Base-by-base conservation (phyloP, 1,140 invertebrate species). In the Lordiphosa stackelbergi region DNA sequence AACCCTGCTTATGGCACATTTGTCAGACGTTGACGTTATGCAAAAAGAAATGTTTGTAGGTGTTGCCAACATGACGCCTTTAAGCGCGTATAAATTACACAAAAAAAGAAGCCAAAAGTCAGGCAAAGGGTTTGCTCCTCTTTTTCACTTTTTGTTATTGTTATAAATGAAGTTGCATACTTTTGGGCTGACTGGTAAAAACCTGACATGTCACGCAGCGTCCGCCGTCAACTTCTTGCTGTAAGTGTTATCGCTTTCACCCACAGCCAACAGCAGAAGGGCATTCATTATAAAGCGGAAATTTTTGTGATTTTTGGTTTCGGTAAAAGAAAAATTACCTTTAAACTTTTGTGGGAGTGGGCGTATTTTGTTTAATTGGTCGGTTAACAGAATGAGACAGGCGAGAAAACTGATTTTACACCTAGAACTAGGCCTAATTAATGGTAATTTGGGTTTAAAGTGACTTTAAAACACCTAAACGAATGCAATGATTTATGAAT, bases 11-110 rank as follows among this genome's bases (percentile, higher is more conserved):
- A 81, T 81, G 77, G 70, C 63, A 83, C 75, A 81, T 81, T 81
- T 81, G 77, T 81, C 75, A 83, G 71, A 72, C 56, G 75, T 75
- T 79, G 75, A 68, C 71, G 66, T 81, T 83, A 81, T 83, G 77
- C 77, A 83, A 79, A 81, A 64, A 71, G 58, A 37, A 53, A 79
- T 65, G 75, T 83, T 77, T 69, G 77, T 81, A 81, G 77, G 77
- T 81, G 77, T 81, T 81, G 77, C 77, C 74, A 59, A 83, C 71
- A 83, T 83, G 77, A 81, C 77, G 75, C 77, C 77, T 81, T 81
- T 62, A 77, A 77, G 68, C 77, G 68, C 63, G 77, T 81, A 81
- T 81, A 81, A 81, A 81, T 81, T 81, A 83, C 75, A 83, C 81
- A 73, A 68, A 71, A 79, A 75, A 81, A 83, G 70, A 72, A 69